Percentiles rank a stretch among this genome's conserved stretches.
These are phyloP conservation scores for Tyria jacobaeae DNA, from an alignment of 2,888 invertebrate genomes.

Conservation along the genomic window DNA sequence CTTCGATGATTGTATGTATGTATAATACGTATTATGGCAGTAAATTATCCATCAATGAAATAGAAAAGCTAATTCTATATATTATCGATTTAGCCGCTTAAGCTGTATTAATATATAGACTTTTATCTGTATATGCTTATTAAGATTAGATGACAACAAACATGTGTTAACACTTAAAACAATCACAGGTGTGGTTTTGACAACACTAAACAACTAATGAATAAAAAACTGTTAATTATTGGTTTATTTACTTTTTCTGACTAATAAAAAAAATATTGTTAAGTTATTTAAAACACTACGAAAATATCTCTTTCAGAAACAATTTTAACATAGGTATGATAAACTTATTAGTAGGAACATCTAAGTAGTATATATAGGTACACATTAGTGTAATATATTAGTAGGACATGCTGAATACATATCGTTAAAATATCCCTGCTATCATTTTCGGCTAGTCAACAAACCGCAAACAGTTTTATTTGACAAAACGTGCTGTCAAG, in stretches of 20 bases:
- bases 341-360: no score
- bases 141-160: neutral
- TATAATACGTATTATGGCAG: neutral
- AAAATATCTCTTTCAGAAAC: no score
- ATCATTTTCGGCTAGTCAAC: neutral
- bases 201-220: neutral
- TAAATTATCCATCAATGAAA: neutral
- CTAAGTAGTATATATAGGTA: no score
- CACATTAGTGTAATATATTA: no score
- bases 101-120: neutral
- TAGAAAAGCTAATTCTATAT: neutral
- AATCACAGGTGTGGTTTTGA: neutral
- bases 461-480: conserved; percentile 4
- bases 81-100: neutral
- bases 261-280: neutral
- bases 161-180: neutral
- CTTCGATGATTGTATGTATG: neutral
- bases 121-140: neutral
- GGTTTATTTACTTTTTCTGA: neutral
- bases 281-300: neutral
- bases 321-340: neutral
- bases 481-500: conserved; percentile 4
- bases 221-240: no score
- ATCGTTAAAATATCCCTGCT: neutral
- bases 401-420: neutral